Evolutionary conservation across 2,797 vertebrate genomes (phyloP).

Genomic region (Chanos chanos): DNA sequence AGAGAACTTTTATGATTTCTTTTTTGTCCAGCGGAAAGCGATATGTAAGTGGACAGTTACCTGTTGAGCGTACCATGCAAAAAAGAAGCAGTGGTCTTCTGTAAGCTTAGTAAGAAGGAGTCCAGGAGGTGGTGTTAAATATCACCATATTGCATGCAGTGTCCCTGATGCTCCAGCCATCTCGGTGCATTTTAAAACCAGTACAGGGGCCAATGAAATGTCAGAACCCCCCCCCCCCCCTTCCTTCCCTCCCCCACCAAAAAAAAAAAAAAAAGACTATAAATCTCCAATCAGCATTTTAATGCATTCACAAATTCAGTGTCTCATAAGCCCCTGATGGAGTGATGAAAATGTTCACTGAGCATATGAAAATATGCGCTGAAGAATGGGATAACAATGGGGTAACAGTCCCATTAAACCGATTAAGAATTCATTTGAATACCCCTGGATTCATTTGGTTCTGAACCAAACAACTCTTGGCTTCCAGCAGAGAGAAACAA

Average conservation of each 20-base stretch:
- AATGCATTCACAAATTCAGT: conserved; percentile 30
- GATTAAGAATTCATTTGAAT: conserved; percentile 24
- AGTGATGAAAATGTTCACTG: conserved; percentile 22
- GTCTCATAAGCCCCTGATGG: conserved; percentile 30
- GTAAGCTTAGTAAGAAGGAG: conserved; percentile 43
- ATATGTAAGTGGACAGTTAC: conserved; percentile 64
- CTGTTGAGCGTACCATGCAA: conserved; percentile 67
- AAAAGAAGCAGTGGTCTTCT: conserved; percentile 57
- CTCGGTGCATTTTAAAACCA: conserved; percentile 59
- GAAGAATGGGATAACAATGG: conserved; percentile 30
- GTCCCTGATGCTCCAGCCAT: conserved; percentile 57
- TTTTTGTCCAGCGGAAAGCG: conserved; percentile 65
- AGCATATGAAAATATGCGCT: conserved; percentile 37
- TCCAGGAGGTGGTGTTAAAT: conserved; percentile 39
- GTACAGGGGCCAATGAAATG: conserved; percentile 54
- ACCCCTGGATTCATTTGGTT: conserved; percentile 29
- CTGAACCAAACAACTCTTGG: conserved; percentile 24
- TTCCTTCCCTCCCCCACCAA: too few species aligned
- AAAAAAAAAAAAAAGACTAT: conserved; percentile 45
- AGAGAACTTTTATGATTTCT: conserved; percentile 67
- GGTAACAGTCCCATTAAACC: conserved; percentile 45
- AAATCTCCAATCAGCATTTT: conserved; percentile 45
- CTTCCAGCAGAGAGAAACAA: conserved; percentile 33
- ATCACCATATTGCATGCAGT: conserved; percentile 64
- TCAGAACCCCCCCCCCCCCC: too few species aligned